A percentile compares a stretch with the other conserved stretches of the same genome.
These are phyloP conservation scores for Autographa gamma DNA, from an alignment of 2,888 invertebrate species.

Conservation along the genomic window DNA sequence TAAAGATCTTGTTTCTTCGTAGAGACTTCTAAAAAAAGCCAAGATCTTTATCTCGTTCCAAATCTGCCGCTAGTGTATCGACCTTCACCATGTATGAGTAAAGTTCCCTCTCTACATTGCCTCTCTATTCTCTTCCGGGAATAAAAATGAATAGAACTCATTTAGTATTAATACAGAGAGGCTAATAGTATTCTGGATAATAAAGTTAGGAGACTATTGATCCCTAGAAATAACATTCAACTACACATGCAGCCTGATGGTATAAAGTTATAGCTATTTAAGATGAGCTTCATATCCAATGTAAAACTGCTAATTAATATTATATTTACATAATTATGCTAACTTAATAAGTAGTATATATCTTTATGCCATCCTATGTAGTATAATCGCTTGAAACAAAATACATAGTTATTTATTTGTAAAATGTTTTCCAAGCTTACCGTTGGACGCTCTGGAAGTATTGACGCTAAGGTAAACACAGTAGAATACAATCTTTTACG, in stretches of 20 bases:
- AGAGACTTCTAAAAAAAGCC: too few species aligned
- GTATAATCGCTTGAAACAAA: constrained; percentile 15
- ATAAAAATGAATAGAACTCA: too few species aligned
- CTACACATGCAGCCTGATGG: not conserved
- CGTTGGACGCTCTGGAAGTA: constrained; percentile 88
- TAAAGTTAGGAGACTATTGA: not conserved
- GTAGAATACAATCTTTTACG: constrained; percentile 48
- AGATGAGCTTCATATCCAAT: not conserved
- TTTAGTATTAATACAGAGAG: too few species aligned
- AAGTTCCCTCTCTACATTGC: too few species aligned
- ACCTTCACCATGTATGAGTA: too few species aligned
- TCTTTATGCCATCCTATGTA: not conserved
- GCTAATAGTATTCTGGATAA: too few species aligned
- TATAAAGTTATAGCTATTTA: not conserved
- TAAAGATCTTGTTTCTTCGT: too few species aligned
- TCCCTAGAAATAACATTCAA: not conserved
- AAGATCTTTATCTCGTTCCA: too few species aligned
- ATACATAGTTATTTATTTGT: constrained; percentile 36
- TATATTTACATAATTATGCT: too few species aligned
- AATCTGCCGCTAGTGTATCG: too few species aligned
- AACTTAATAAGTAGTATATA: not conserved
- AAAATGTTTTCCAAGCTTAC: constrained; percentile 86
- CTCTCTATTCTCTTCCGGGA: too few species aligned
- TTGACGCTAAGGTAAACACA: constrained; percentile 91
- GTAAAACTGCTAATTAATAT: too few species aligned